phyloP scores from a whole-genome alignment of 37 sponge, comb jelly and placozoan species.

The Amphimedon queenslandica region DNA sequence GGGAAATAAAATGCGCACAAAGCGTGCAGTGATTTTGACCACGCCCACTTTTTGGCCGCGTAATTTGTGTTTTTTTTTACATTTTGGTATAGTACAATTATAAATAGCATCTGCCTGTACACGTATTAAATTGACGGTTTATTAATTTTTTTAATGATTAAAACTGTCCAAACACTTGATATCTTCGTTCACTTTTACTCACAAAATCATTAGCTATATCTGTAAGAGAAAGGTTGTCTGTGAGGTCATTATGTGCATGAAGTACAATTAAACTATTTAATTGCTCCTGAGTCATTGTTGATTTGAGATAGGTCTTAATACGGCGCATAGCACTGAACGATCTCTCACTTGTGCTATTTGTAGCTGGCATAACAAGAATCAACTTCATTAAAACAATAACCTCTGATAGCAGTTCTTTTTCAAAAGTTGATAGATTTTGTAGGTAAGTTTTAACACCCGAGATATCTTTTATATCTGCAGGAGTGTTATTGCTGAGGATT shows the following conservation, averaged over 20 bases:
- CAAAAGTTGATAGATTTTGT: background rate
- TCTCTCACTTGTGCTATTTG: slow-evolving; percentile 56
- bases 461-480: slow-evolving; percentile 28
- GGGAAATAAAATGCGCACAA: too few relatives aligned
- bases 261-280: slow-evolving; percentile 56
- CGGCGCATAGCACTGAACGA: slow-evolving; percentile 44
- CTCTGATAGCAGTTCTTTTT: slow-evolving; percentile 14
- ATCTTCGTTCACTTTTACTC: slow-evolving; percentile 12
- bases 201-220: slow-evolving; percentile 32
- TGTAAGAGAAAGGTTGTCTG: slow-evolving; percentile 17
- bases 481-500: too few relatives aligned
- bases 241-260: slow-evolving; percentile 40
- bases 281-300: slow-evolving; percentile 50
- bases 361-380: slow-evolving; percentile 59
- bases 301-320: slow-evolving; percentile 48
- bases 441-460: slow-evolving; percentile 24
- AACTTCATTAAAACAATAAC: slow-evolving; percentile 31
- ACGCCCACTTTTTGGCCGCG: too few relatives aligned
- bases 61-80: too few relatives aligned
- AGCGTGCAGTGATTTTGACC: too few relatives aligned
- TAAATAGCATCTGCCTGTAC: too few relatives aligned
- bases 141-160: too few relatives aligned
- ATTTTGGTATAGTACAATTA: too few relatives aligned
- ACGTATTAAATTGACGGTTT: too few relatives aligned
- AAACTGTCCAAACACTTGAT: slow-evolving; percentile 29